Evolutionary conservation across 2,888 invertebrate genomes (phyloP).

Genomic region (Keiferia lycopersicella): DNA sequence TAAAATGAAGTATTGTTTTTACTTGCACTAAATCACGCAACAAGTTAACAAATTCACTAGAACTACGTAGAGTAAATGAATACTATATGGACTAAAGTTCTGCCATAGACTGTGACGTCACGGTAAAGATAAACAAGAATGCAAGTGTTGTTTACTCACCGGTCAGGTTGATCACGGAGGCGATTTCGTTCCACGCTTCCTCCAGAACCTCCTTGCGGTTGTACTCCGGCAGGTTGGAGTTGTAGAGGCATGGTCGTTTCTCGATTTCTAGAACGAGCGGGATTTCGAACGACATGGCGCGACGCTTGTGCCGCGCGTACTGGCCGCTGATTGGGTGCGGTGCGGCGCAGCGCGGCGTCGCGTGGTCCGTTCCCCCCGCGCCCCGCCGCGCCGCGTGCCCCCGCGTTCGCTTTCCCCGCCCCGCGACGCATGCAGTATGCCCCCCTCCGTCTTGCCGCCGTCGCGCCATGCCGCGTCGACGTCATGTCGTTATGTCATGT

Average conservation of each 20-base stretch:
- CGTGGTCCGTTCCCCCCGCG: constrained; percentile 34
- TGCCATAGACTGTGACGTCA: neutral
- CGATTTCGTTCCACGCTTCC: constrained; percentile 45
- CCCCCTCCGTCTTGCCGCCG: too few species aligned
- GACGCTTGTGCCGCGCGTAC: constrained; percentile 34
- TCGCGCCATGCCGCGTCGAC: too few species aligned
- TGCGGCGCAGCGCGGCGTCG: constrained; percentile 41
- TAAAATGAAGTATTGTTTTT: too few species aligned
- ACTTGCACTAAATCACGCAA: too few species aligned
- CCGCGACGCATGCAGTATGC: neutral
- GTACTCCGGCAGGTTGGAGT: constrained; percentile 45
- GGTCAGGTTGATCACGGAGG: constrained; percentile 40
- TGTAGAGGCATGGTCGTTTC: constrained; percentile 45
- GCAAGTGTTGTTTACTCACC: constrained; percentile 35
- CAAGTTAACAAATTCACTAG: too few species aligned
- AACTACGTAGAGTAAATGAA: too few species aligned
- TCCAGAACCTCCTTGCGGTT: constrained; percentile 48
- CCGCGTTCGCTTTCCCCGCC: neutral
- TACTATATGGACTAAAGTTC: too few species aligned
- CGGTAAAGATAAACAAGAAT: neutral
- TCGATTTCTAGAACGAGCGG: constrained; percentile 46
- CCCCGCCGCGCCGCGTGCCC: constrained; percentile 10
- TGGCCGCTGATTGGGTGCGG: constrained; percentile 36
- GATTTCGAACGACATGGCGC: constrained; percentile 41
- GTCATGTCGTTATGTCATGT: neutral